Base-by-base conservation (phyloP, 1,140 invertebrate species). In the Megalonaias nervosa region DNA sequence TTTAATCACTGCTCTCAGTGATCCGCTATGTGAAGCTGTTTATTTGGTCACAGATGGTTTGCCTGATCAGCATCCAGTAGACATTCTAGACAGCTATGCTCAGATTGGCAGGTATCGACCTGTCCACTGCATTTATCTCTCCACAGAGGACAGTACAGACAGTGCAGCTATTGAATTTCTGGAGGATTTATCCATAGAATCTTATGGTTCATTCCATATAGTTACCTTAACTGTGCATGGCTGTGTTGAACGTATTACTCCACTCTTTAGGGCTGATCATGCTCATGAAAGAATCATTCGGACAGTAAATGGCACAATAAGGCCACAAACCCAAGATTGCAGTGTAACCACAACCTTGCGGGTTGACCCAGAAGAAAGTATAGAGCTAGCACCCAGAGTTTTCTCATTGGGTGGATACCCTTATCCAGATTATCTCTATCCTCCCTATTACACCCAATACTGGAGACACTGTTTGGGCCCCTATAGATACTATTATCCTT, bases 41-140 rank as follows among this genome's bases (percentile, higher is more conserved):
- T 91, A 89, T 73, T 78, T 91, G 17, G 87, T 91, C 9, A 91
- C 90, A 3, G 89, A 90, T 78, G 89, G 89, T 15, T 75, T 90
- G n/a, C 89, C 90, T 17, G 90, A 91, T 72, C 88, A 90, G 74
- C 82, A 89, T 74, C 85, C 88, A 16, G 81, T 85, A 48, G 89
- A 89, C 31, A 87, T 91, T 81, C 69, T 91, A 13, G 89, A 91
- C 73, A 74, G 85, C 23, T 84, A 90, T 56, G 81, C 79, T 19
- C 78, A 79, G 57, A 81, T 83, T 5, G 74, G 83, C 21, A 68
- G 79, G 21, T 82, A 82, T 57, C 77, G 89, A 17, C 84, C 87
- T 0, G 75, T 90, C 21, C 90, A 91, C 79, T 90, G 89, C 73
- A 87, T 90, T 23, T 91, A 90, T 69, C 67, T 91, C 0, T 79